Conservation (phyloP, 2,113 vertebrate species). For the Phrynocephalus versicolor region DNA sequence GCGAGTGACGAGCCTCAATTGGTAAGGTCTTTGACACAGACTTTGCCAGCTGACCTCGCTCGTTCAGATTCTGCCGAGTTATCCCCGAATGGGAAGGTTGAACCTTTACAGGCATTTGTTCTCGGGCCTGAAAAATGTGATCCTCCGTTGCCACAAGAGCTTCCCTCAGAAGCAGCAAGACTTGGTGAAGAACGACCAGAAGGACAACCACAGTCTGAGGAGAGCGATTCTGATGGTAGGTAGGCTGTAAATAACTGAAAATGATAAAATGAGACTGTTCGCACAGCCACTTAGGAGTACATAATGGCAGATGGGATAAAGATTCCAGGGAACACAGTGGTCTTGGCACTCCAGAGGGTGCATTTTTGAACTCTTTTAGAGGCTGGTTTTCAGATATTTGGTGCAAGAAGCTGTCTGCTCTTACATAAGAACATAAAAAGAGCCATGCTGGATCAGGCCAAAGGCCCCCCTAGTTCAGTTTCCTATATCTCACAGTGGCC, state of each 20-base stretch:
- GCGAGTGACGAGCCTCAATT: not conserved
- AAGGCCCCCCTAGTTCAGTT: too few relatives aligned
- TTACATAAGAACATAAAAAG: too few relatives aligned
- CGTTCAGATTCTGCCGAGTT: not conserved
- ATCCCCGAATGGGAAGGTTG: slow-evolving; percentile 14
- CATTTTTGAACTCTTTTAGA: not conserved
- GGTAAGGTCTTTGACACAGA: not conserved
- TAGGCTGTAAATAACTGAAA: slow-evolving; percentile 3
- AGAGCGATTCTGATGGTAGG: slow-evolving; percentile 89
- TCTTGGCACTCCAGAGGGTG: not conserved
- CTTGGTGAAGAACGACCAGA: not conserved
- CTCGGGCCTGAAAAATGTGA: not conserved
- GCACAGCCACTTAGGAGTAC: not conserved
- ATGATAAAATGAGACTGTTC: not conserved
- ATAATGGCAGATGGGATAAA: not conserved
- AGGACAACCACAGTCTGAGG: slow-evolving; percentile 50
- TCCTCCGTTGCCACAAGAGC: slow-evolving; percentile 5
- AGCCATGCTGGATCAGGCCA: too few relatives aligned
- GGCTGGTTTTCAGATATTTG: not conserved
- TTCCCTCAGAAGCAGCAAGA: not conserved
- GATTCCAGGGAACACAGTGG: not conserved
- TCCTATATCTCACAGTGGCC: too few relatives aligned
- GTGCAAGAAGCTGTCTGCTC: not conserved
- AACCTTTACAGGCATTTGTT: not conserved
- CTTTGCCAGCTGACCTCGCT: not conserved